phyloP scores from a whole-genome alignment of 30 jellyfish, hydroid and myxozoan genomes.

The Hydra vulgaris region DNA sequence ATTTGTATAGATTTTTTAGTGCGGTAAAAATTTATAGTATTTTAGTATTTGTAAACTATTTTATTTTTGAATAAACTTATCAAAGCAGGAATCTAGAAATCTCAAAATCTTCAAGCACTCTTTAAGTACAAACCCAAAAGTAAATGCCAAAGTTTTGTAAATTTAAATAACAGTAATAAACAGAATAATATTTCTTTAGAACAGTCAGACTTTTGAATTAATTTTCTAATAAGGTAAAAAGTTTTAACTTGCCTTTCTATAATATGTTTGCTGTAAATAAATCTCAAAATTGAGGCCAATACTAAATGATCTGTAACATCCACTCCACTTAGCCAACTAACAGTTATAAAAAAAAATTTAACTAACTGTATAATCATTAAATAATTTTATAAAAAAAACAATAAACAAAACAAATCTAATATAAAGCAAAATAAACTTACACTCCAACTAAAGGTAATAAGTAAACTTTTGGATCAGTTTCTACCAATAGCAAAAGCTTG shows the following conservation, averaged over 20 bases:
- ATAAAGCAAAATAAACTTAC: slow-evolving; percentile 51
- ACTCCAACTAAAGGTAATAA: slow-evolving; percentile 77
- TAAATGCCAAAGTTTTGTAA: no score
- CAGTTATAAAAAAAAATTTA: background rate
- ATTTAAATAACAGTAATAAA: no score
- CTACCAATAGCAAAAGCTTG: slow-evolving; percentile 61
- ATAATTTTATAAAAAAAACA: background rate
- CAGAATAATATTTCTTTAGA: no score
- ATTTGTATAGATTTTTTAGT: no score
- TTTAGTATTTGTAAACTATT: no score
- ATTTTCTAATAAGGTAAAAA: no score
- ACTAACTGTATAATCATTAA: background rate
- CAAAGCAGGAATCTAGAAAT: no score
- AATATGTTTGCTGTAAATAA: slow-evolving; percentile 44
- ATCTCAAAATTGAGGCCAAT: slow-evolving; percentile 62
- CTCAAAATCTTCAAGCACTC: no score
- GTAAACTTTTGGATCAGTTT: slow-evolving; percentile 75
- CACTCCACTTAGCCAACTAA: slow-evolving; percentile 82
- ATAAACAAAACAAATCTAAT: background rate
- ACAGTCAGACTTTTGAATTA: no score
- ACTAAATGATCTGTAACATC: slow-evolving; percentile 27
- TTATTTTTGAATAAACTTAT: no score
- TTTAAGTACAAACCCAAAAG: no score
- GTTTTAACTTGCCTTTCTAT: slow-evolving; percentile 57
- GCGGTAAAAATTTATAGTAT: no score